Evolutionary conservation across 2,113 vertebrate genomes (phyloP).

Genomic region (Campylomormyrus numenius): DNA sequence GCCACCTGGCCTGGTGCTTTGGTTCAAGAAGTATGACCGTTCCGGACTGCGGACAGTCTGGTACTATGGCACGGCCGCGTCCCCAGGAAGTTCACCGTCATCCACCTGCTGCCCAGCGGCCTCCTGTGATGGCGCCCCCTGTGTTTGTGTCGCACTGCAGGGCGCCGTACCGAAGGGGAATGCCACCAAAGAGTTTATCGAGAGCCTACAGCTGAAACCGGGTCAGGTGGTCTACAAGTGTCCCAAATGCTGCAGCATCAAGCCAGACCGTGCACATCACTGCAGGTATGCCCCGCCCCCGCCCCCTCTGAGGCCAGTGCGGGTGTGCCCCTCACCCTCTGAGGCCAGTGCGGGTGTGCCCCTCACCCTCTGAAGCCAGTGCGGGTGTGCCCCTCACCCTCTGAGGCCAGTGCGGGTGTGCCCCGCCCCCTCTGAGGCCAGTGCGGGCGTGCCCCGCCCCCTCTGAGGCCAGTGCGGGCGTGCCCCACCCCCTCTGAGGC

Average conservation of each 20-base stretch:
- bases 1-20: too few species aligned
- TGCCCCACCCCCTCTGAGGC: too few species aligned
- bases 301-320: too few species aligned
- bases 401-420: not conserved
- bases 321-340: too few species aligned
- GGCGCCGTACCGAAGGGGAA: slow-evolving; percentile 97
- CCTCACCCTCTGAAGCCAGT: too few species aligned
- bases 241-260: slow-evolving; percentile 98
- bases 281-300: slow-evolving; percentile 71
- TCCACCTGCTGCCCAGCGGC: not conserved
- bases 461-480: too few species aligned
- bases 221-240: slow-evolving; percentile 98
- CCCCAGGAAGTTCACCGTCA: not conserved
- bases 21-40: too few species aligned
- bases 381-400: too few species aligned
- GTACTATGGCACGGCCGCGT: not conserved
- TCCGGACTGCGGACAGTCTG: too few species aligned
- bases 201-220: slow-evolving; percentile 93
- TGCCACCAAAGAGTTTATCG: slow-evolving; percentile 96
- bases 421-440: not conserved
- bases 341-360: too few species aligned
- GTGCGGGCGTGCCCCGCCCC: not conserved
- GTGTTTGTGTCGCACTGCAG: slow-evolving; percentile 46
- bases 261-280: slow-evolving; percentile 94
- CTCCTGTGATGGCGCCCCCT: not conserved